Base-by-base conservation (phyloP, 2,113 vertebrate genomes). In the Bungarus multicinctus region DNA sequence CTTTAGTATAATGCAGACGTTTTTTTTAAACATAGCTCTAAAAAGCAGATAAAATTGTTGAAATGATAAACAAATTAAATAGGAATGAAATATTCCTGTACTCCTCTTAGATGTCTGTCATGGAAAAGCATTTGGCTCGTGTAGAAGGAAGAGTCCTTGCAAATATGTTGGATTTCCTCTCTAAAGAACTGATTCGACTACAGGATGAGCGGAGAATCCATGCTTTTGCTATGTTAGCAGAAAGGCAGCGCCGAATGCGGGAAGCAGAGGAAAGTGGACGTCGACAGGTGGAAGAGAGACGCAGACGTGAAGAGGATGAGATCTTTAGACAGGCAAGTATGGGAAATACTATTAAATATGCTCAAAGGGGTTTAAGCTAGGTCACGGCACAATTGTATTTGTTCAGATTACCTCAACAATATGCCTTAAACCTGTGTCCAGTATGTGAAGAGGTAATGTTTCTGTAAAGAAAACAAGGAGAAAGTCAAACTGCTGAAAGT, bases 231-330 rank as follows among this genome's bases (percentile, higher is more conserved):
- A 97, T 99, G 86, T 92, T 99, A 94, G 99, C 98, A 0, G 98
- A 99, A 96, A 97, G 99, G 88, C 98, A 98, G 58, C 98, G 99
- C 1, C 97, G 98, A 20, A 95, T 98, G 54, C 96, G 98, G 1
- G 99, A 99, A 93, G 99, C 99, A 0, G 98, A 99, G 92, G 99
- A 99, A 97, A 99, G 98, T 0, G 99, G 99, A 0, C 96, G 97
- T 25, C 98, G 99, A 54, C 98, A 99, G 95, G 94, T 97, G 95
- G 99, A 99, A 91, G 98, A 98, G 94, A 96, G 95, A 27, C 97
- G 95, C 54, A 97, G 98, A 30, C 96, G 91, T 55, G 98, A 99
- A 74, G 98, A 98, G 74, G 99, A 99, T 39, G 97, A 98, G 95
- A 97, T 99, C 94, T 99, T 99, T 96, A 98, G 92, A 97, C 98